Percentiles rank a stretch among this genome's conserved stretches.
phyloP scores from a whole-genome alignment of 2,888 invertebrate genomes.

The Ophion ventricosus region DNA sequence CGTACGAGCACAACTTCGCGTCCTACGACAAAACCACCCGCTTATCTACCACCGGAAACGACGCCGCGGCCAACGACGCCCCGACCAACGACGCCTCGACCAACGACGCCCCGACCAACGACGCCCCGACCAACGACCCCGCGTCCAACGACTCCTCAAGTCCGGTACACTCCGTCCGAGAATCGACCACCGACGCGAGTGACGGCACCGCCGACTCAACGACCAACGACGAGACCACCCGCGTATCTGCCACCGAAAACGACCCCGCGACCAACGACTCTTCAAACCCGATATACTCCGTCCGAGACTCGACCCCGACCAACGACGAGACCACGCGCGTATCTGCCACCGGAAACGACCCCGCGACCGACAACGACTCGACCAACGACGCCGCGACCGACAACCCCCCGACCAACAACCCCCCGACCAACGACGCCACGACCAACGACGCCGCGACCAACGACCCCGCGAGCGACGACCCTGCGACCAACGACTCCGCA shows the following conservation, averaged over 20 bases:
- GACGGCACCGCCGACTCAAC: constrained; percentile 17
- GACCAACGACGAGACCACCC: constrained; percentile 40
- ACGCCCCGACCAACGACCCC: constrained; percentile 14
- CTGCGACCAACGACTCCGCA: constrained; percentile 21
- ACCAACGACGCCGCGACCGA: background rate
- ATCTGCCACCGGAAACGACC: constrained; percentile 19
- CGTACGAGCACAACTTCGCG: constrained; percentile 37
- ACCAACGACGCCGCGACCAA: constrained; percentile 7
- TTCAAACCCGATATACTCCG: too few relatives aligned
- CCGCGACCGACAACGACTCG: constrained; percentile 57
- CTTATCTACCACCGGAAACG: background rate
- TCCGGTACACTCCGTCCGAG: constrained; percentile 19
- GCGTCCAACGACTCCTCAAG: constrained; percentile 55
- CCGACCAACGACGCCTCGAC: constrained; percentile 28
- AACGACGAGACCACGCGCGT: background rate
- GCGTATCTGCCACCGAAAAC: background rate
- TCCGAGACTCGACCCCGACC: constrained; percentile 17
- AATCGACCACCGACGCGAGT: constrained; percentile 7
- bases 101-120: constrained; percentile 1
- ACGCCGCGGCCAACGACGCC: constrained; percentile 17
- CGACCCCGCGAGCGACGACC: constrained; percentile 6
- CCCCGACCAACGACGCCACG: constrained; percentile 37
- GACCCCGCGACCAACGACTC: constrained; percentile 20
- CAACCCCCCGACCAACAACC: background rate
- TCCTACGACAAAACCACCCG: constrained; percentile 38